Evolutionary conservation across 2,888 invertebrate species (phyloP).

Genomic region (Schizotus pectinicornis): DNA sequence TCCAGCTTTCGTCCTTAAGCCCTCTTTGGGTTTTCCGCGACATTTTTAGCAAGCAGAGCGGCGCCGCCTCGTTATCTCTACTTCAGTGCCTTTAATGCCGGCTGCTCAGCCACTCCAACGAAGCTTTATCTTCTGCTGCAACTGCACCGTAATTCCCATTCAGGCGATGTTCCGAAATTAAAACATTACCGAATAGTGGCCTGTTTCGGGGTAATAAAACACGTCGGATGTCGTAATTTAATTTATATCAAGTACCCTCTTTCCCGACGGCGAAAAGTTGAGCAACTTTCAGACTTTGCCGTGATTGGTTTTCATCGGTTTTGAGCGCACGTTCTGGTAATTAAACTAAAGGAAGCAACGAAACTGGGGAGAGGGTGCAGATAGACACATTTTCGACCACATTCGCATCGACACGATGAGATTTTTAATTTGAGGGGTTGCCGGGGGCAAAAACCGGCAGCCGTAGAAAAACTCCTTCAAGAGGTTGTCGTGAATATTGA

Average conservation of each 20-base stretch:
- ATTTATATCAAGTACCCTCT: slow-evolving; percentile 17
- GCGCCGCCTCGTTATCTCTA: slow-evolving; percentile 5
- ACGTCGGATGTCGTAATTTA: slow-evolving; percentile 17
- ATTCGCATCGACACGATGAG: neutral
- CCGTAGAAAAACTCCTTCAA: too few species aligned
- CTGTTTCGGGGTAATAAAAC: slow-evolving; percentile 3
- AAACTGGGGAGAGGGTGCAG: slow-evolving; percentile 12
- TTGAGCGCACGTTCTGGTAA: slow-evolving; percentile 21
- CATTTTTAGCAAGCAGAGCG: neutral
- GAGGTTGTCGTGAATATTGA: too few species aligned
- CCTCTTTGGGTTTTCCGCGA: neutral
- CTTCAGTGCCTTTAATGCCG: slow-evolving; percentile 3
- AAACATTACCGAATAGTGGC: neutral
- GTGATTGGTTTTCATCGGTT: slow-evolving; percentile 24
- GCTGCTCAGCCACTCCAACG: neutral
- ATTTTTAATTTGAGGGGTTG: neutral
- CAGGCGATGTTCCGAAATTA: slow-evolving; percentile 4
- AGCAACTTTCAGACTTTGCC: slow-evolving; percentile 15
- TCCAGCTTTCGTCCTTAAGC: neutral
- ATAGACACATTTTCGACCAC: slow-evolving; percentile 6
- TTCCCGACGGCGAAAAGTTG: slow-evolving; percentile 12
- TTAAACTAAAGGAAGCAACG: slow-evolving; percentile 21
- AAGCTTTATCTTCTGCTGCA: neutral
- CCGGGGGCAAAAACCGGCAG: too few species aligned
- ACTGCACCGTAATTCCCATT: neutral